phyloP scores from a whole-genome alignment of 2,797 vertebrate genomes.

The Phrynocephalus guinanensis region DNA sequence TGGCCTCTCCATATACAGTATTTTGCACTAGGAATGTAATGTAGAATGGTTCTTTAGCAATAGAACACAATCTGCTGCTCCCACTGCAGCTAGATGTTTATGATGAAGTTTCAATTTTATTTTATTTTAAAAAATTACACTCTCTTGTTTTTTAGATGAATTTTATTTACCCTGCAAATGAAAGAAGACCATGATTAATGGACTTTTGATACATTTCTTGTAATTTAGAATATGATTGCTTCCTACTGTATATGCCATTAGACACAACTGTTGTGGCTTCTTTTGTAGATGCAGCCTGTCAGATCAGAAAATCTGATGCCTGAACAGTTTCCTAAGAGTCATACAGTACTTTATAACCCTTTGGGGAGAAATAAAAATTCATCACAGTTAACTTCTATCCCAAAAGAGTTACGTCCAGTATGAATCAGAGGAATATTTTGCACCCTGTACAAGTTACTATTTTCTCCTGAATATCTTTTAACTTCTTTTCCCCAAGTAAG shows the following conservation, averaged over 20 bases:
- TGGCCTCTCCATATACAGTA: not conserved
- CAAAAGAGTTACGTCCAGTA: too few relatives aligned
- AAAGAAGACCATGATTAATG: slow-evolving; percentile 17
- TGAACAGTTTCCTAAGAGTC: too few relatives aligned
- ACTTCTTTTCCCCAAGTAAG: too few relatives aligned
- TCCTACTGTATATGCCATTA: slow-evolving; percentile 13
- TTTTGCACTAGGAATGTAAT: not conserved
- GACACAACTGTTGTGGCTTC: not conserved
- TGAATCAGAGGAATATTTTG: too few relatives aligned
- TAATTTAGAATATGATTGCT: slow-evolving; percentile 19
- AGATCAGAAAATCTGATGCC: too few relatives aligned
- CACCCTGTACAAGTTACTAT: too few relatives aligned
- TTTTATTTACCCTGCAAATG: not conserved
- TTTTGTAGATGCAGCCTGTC: too few relatives aligned
- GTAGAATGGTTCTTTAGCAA: not conserved
- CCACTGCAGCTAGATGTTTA: not conserved
- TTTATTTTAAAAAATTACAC: not conserved
- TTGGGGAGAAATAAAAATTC: too few relatives aligned
- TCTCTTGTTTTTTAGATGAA: not conserved
- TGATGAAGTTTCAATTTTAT: not conserved
- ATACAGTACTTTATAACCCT: too few relatives aligned
- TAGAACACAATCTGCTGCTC: not conserved
- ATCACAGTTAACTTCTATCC: too few relatives aligned
- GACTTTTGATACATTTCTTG: not conserved
- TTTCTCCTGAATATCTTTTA: too few relatives aligned